Evolutionary conservation across 2,113 vertebrate genomes (phyloP).

Genomic region (Corythoichthys haematopterus): DNA sequence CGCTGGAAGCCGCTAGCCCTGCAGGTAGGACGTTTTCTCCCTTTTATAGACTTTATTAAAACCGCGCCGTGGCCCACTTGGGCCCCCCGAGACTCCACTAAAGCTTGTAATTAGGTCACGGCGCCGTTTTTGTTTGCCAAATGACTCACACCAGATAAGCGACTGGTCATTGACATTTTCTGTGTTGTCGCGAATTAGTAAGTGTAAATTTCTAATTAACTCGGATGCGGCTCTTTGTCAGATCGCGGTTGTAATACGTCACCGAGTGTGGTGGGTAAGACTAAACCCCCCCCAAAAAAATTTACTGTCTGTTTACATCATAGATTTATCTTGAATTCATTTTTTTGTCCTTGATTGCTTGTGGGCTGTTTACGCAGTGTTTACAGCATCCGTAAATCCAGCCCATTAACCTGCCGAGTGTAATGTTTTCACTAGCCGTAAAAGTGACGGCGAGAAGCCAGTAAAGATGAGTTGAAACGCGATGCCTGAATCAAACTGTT

Average conservation of each 20-base stretch:
- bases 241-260: no score
- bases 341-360: background rate
- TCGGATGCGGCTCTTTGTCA: slow-evolving; percentile 2
- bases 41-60: slow-evolving; percentile 55
- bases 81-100: slow-evolving; percentile 31
- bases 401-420: background rate
- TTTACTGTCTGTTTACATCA: no score
- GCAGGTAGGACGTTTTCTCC: slow-evolving; percentile 77
- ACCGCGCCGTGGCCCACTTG: slow-evolving; percentile 42
- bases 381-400: background rate
- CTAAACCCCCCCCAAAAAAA: no score
- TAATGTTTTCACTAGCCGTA: background rate
- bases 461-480: background rate
- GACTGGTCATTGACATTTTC: slow-evolving; percentile 27
- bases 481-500: background rate
- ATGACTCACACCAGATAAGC: slow-evolving; percentile 23
- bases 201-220: slow-evolving; percentile 33
- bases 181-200: slow-evolving; percentile 8
- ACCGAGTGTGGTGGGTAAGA: no score
- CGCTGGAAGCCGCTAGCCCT: slow-evolving; percentile 99
- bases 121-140: slow-evolving; percentile 37
- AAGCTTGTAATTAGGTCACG: slow-evolving; percentile 60
- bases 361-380: background rate
- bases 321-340: background rate
- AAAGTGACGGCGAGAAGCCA: background rate